These are phyloP conservation scores for Hylomyscus alleni DNA, from an alignment of 2,797 vertebrate genomes.

Conservation along the genomic window DNA sequence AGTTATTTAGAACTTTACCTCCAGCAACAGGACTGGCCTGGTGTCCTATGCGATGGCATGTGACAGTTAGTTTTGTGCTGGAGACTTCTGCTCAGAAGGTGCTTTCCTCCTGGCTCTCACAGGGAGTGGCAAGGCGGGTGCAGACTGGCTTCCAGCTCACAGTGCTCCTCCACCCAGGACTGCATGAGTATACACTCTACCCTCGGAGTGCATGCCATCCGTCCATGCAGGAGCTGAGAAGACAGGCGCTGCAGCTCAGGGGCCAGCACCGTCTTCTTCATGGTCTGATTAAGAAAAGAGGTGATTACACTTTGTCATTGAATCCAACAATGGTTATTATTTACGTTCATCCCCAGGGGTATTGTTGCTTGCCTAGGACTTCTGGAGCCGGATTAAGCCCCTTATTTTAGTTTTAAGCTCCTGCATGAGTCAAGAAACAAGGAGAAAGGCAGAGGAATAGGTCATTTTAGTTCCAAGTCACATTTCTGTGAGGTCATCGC, in stretches of 20 bases:
- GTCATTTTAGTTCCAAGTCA: background rate
- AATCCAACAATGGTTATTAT: background rate
- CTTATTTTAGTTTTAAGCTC: constrained; percentile 60
- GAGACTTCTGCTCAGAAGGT: background rate
- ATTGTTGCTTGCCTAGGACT: background rate
- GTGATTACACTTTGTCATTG: constrained; percentile 4
- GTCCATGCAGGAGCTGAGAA: background rate
- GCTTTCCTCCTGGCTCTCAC: background rate
- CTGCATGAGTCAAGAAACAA: background rate
- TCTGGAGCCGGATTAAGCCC: constrained; percentile 32
- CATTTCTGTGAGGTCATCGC: constrained; percentile 3
- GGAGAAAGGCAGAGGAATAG: constrained; percentile 2
- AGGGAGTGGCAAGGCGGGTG: background rate
- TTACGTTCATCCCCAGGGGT: constrained; percentile 6
- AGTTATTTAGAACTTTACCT: background rate
- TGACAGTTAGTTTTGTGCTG: background rate
- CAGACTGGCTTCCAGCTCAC: background rate
- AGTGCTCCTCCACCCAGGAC: too few species aligned
- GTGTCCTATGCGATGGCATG: background rate
- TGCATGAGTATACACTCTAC: background rate
- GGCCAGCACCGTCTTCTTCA: background rate
- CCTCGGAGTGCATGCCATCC: background rate
- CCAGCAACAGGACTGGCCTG: background rate
- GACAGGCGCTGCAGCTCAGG: background rate
- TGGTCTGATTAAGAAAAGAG: background rate